These are phyloP conservation scores for Lepidocyrtoides sp. DNA, from an alignment of 2,888 invertebrate genomes.

Conservation along the genomic window DNA sequence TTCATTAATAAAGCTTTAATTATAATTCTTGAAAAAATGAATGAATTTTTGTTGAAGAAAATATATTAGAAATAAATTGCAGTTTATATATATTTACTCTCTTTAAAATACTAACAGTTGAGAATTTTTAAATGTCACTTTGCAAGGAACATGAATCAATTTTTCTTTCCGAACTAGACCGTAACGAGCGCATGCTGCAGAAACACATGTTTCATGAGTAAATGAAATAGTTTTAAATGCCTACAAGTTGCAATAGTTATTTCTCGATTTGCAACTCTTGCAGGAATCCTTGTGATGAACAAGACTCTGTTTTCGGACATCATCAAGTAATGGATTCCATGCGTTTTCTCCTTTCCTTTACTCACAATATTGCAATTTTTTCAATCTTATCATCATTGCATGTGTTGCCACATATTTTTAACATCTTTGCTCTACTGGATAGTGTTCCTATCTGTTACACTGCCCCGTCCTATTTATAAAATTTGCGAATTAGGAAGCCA, in stretches of 20 bases:
- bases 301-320: neutral
- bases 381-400: neutral
- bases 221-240: neutral
- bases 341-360: neutral
- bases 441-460: neutral
- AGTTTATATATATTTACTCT: neutral
- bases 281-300: no score
- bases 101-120: neutral
- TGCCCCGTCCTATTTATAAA: neutral
- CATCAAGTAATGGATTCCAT: neutral
- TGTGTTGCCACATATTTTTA: neutral
- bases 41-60: neutral
- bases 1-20: neutral
- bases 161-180: constrained; percentile 19
- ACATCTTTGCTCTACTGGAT: neutral
- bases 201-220: constrained; percentile 32
- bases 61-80: no score
- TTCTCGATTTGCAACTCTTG: neutral
- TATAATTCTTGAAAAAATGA: neutral
- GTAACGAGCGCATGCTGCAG: neutral
- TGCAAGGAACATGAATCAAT: neutral
- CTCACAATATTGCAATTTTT: neutral
- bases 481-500: constrained; percentile 28
- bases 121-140: neutral
- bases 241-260: neutral